These are phyloP conservation scores for Etheostoma perlongum DNA, from an alignment of 2,797 vertebrate genomes.

Conservation along the genomic window DNA sequence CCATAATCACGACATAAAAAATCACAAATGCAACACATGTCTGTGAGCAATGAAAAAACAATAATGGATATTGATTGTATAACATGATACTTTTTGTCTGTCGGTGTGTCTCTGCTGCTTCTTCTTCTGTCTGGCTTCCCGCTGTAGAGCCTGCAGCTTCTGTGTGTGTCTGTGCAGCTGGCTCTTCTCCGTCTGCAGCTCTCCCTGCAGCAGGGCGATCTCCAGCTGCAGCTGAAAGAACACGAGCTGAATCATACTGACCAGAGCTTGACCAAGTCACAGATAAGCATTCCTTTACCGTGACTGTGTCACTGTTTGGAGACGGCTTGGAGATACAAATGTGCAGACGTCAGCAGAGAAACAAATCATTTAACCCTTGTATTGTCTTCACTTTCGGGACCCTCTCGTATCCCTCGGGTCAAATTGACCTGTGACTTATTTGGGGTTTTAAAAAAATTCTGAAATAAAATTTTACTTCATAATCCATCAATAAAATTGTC, in stretches of 20 bases:
- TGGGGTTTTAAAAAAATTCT: no score
- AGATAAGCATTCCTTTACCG: conserved; percentile 58
- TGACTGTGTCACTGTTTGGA: conserved; percentile 32
- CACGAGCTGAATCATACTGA: conserved; percentile 63
- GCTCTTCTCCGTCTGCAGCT: conserved; percentile 87
- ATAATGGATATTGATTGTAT: fast-evolving
- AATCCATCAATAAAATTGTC: no score
- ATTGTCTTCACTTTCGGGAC: no score
- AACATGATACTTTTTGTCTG: conserved; percentile 54
- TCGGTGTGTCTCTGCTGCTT: conserved; percentile 50
- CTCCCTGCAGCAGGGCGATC: conserved; percentile 89
- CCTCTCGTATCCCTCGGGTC: no score
- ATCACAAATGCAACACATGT: not conserved
- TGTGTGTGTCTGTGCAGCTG: conserved; percentile 81
- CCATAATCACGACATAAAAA: not conserved
- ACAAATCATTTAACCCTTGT: not conserved
- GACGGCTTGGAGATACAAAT: not conserved
- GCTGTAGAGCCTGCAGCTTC: conserved; percentile 82
- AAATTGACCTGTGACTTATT: no score
- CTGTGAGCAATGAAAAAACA: not conserved
- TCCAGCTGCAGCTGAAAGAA: conserved; percentile 90
- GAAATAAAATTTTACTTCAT: no score
- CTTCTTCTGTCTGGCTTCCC: conserved; percentile 60
- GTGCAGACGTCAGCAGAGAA: conserved; percentile 36
- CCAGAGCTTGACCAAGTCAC: conserved; percentile 37